Base-by-base conservation (phyloP, 1,140 invertebrate species). In the Megathymus violae region DNA sequence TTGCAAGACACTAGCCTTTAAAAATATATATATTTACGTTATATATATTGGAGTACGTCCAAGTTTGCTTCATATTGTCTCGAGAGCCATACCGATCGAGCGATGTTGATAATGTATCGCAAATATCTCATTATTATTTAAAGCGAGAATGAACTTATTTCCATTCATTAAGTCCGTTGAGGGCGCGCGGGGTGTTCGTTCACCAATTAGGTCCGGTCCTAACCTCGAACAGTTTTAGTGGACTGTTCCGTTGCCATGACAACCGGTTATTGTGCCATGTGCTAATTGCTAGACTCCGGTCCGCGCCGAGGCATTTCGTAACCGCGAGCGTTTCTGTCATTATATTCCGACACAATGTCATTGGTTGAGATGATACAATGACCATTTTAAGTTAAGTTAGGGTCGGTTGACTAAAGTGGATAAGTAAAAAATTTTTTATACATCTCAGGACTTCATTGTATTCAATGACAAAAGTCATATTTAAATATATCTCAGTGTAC, bases 171-270 rank as follows among this genome's bases (percentile, higher is more conserved):
- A 31, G 9, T 36, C 19, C 11, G 67, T 56, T 64, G 40, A 52
- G n/a, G 34, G 34, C 34, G 27, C 34, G 34, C 34, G 10, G 34
- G 1, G 34, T 11, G 34, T 69, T 65, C 75, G 78, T 79, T 78
- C 71, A 74, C 68, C 73, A 77, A 71, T 77, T 54, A 68, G 50
- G 11, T 56, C 67, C 68, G 71, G 60, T 76, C 71, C 31, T 50
- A 62, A 64, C 65, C 22, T 62, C 82, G 83, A 85, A 85, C 85
- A 85, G 77, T 78, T 86, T 84, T 80, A 78, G 68, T 64, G 67
- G 62, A 46, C 48, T 73, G 70, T 54, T 43, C 60, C 65, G 83
- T 82, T 75, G 74, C 71, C 68, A 82, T 84, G 68, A 69, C 73
- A 65, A 82, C 80, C 69, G 73, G 74, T 71, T 67, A 71, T 62